Base-by-base conservation (phyloP, 2,797 vertebrate genomes). In the Micromesistius poutassou region DNA sequence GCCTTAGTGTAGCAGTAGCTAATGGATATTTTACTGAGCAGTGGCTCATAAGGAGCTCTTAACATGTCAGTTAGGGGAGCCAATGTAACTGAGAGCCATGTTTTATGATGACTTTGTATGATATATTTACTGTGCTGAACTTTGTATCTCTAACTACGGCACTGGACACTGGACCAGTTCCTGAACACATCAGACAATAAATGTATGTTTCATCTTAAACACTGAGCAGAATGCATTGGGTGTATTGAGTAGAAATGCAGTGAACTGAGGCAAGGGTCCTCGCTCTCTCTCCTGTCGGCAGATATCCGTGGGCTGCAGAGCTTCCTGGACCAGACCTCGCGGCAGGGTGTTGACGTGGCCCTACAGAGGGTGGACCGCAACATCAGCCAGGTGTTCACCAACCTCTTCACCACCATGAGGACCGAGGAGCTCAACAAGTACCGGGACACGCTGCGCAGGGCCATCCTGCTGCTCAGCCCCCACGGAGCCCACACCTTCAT, bases 351-450 rank as follows among this genome's bases (percentile, higher is more conserved):
- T 31, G 97, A 98, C 6, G 97, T 99, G 30, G 97, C 97, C 0
- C 89, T 99, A 82, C 98, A 99, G 89, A 94, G 97, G 72, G 97
- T 99, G 79, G 98, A 99, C 92, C 92, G 96, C 81, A 99, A 99
- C 89, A 97, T 99, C 90, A 98, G 97, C 75, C 94, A 94, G 0
- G 96, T 98, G 40, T 98, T 99, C 90, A 95, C 95, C 87, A 96
- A 94, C 90, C 96, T 99, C 55, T 99, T 99, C 86, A 97, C 94
- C 86, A 97, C 96, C 75, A 98, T 99, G 97, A 96, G 96, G 86
- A 99, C 97, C 0, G 97, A 99, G 81, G 97, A 99, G 87, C 93
- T 98, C 76, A 99, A 98, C 86, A 95, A 96, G 1, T 99, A 98
- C 86, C 86, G 98, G 13, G 98, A 99, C 94, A 98, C 97, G 0